A percentile compares a stretch with the other conserved stretches of the same genome.
Evolutionary conservation across 2,888 invertebrate genomes (phyloP).

Genomic region (Cremastobaeus sp.): DNA sequence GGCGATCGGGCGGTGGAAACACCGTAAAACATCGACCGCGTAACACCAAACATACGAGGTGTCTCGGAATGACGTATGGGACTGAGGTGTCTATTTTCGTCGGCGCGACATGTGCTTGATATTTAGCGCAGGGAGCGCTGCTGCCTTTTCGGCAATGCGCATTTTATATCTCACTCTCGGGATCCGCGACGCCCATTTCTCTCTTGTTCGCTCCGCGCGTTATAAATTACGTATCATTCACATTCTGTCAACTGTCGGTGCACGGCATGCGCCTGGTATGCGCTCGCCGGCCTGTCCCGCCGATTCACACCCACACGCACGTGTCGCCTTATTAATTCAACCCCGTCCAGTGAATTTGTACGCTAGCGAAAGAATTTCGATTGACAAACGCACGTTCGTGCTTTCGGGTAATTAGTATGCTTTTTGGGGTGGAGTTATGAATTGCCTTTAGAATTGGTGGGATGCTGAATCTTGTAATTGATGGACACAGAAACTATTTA

Average conservation of each 20-base stretch:
- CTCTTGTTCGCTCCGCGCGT: slow-evolving; percentile 59
- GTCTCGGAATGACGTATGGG: slow-evolving; percentile 74
- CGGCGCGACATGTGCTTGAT: slow-evolving; percentile 74
- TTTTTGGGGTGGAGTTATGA: slow-evolving; percentile 25
- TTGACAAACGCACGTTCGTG: slow-evolving; percentile 40
- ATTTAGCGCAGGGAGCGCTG: slow-evolving; percentile 67
- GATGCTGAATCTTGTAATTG: neutral
- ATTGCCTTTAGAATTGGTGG: neutral
- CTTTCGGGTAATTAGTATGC: slow-evolving; percentile 37
- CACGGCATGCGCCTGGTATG: slow-evolving; percentile 64
- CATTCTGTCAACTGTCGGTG: slow-evolving; percentile 70
- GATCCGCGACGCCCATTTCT: slow-evolving; percentile 38
- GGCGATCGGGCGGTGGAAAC: slow-evolving; percentile 56
- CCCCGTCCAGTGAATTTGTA: slow-evolving; percentile 43
- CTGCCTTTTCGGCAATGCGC: slow-evolving; percentile 36
- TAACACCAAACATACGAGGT: slow-evolving; percentile 65
- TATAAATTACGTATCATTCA: slow-evolving; percentile 77
- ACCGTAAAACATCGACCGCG: slow-evolving; percentile 64
- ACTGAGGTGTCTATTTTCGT: slow-evolving; percentile 72
- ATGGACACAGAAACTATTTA: neutral
- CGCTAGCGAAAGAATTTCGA: slow-evolving; percentile 33
- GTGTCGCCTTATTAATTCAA: slow-evolving; percentile 52
- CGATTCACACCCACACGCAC: slow-evolving; percentile 55
- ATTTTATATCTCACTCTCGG: slow-evolving; percentile 46
- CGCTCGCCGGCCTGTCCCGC: slow-evolving; percentile 17